These are phyloP conservation scores for Criorhina ranunculi DNA, from an alignment of 2,888 invertebrate genomes.

Conservation along the genomic window DNA sequence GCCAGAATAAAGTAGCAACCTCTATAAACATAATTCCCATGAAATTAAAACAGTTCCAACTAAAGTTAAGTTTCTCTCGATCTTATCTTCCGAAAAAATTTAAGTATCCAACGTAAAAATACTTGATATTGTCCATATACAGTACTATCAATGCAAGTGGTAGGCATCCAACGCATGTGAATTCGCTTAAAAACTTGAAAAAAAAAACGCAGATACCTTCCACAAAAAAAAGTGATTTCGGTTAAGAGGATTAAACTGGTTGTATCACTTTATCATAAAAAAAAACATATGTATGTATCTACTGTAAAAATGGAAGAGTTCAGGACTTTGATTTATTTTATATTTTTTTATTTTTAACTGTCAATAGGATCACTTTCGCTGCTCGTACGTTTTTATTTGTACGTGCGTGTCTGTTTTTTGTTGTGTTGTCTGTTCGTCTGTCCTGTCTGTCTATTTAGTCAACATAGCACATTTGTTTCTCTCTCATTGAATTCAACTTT, in stretches of 20 bases:
- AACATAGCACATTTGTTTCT: conserved; percentile 26
- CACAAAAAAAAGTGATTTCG: conserved; percentile 37
- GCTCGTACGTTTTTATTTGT: conserved; percentile 5
- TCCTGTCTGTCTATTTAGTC: conserved; percentile 40
- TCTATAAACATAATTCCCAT: conserved; percentile 47
- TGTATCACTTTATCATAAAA: conserved; percentile 37
- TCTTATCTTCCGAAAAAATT: conserved; percentile 64
- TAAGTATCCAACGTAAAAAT: conserved; percentile 45
- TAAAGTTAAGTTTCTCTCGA: background rate
- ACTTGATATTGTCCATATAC: conserved; percentile 49
- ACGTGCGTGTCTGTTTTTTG: conserved; percentile 9
- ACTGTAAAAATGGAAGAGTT: conserved; percentile 60
- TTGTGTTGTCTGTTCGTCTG: background rate
- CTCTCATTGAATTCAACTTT: conserved; percentile 46
- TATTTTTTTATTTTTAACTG: conserved; percentile 46
- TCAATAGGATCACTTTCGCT: conserved; percentile 74
- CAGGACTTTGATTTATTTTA: conserved; percentile 62
- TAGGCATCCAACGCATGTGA: conserved; percentile 70
- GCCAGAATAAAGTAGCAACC: conserved; percentile 22
- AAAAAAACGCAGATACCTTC: conserved; percentile 17
- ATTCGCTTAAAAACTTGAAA: conserved; percentile 46
- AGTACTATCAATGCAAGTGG: conserved; percentile 51
- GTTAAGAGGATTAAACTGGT: conserved; percentile 67
- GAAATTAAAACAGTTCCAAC: conserved; percentile 48
- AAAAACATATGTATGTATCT: background rate